Conservation (phyloP, 2,888 invertebrate genomes). For the Leptinotarsa peninsularis region DNA sequence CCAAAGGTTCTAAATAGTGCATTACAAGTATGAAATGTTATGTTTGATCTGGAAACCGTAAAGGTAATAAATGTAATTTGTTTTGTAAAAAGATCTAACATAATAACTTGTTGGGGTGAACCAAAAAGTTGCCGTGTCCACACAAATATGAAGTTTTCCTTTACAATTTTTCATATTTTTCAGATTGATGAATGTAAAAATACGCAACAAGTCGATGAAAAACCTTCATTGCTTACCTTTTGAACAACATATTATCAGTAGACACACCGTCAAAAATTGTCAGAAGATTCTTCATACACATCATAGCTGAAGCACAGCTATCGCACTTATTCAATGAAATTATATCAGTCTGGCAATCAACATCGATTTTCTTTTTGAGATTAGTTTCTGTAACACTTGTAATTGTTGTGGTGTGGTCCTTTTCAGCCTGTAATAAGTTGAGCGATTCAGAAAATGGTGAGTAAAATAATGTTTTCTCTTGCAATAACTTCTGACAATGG, state of each 20-base stretch:
- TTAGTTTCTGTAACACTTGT: background rate
- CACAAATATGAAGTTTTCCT: too few relatives aligned
- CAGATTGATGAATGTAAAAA: background rate
- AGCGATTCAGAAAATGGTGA: too few relatives aligned
- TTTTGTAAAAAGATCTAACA: too few relatives aligned
- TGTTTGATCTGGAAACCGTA: too few relatives aligned
- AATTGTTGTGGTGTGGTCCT: background rate
- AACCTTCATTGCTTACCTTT: background rate
- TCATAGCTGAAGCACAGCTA: slow-evolving; percentile 49
- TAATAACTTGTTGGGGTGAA: too few relatives aligned
- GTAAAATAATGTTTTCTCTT: too few relatives aligned
- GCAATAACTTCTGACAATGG: background rate
- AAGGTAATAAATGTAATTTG: too few relatives aligned
- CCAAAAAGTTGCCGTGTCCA: too few relatives aligned
- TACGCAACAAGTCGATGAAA: background rate
- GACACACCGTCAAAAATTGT: slow-evolving; percentile 24
- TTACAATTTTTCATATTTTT: too few relatives aligned
- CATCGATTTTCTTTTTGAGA: slow-evolving; percentile 1
- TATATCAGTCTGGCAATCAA: slow-evolving; percentile 45
- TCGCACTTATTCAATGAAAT: slow-evolving; percentile 47
- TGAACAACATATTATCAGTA: slow-evolving; percentile 1
- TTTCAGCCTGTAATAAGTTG: background rate
- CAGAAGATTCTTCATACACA: slow-evolving; percentile 44
- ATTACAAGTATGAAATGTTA: too few relatives aligned
- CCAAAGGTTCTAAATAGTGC: too few relatives aligned